phyloP scores from a whole-genome alignment of 2,888 invertebrate genomes.

The Leptura quadrifasciata region DNA sequence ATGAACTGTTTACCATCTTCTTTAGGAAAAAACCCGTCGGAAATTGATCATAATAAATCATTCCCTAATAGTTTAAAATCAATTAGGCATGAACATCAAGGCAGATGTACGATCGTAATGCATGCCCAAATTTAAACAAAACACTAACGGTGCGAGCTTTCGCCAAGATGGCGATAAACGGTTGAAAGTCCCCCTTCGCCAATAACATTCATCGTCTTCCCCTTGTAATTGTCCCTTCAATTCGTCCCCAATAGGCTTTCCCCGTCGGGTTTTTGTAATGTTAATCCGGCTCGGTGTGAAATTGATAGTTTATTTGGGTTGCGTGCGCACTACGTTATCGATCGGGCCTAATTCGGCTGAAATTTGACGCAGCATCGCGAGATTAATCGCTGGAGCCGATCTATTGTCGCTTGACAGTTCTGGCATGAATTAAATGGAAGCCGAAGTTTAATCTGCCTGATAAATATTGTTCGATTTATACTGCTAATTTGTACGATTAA shows the following conservation, averaged over 20 bases:
- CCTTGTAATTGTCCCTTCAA: constrained; percentile 39
- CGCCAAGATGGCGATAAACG: constrained; percentile 57
- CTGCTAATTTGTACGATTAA: constrained; percentile 65
- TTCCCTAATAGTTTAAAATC: constrained; percentile 13
- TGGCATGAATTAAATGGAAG: constrained; percentile 20
- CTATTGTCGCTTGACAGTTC: constrained; percentile 30
- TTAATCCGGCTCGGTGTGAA: constrained; percentile 63
- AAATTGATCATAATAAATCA: neutral
- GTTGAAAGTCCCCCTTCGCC: constrained; percentile 51
- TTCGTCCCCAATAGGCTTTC: constrained; percentile 52
- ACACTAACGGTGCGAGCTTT: constrained; percentile 43
- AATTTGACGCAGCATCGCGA: constrained; percentile 30
- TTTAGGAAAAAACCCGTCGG: neutral
- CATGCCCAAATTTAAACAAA: constrained; percentile 43
- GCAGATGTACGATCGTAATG: constrained; percentile 30
- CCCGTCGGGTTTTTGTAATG: constrained; percentile 45
- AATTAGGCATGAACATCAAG: constrained; percentile 30
- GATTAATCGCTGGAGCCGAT: constrained; percentile 31
- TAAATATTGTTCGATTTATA: constrained; percentile 53
- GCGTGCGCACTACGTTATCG: constrained; percentile 55
- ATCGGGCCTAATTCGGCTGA: constrained; percentile 32
- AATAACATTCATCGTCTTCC: constrained; percentile 53
- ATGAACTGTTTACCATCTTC: too few species aligned
- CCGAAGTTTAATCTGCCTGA: constrained; percentile 5
- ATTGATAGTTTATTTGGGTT: constrained; percentile 65